Conservation (phyloP, 2,797 vertebrate species). For the Rhinoraja longicauda region DNA sequence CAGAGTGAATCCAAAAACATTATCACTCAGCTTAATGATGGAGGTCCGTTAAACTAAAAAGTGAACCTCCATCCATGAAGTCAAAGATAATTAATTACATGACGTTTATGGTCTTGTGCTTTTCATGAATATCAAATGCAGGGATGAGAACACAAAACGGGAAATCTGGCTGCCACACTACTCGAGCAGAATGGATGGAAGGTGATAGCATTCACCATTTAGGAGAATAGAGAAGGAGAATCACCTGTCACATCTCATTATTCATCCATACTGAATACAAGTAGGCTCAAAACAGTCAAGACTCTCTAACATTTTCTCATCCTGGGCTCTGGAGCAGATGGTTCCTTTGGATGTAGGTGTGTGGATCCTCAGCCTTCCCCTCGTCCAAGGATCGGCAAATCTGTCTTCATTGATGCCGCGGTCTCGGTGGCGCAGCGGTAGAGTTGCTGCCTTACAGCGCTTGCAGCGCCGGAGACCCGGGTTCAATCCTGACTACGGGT, state of each 20-base stretch:
- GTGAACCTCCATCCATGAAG: not conserved
- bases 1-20: not conserved
- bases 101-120: not conserved
- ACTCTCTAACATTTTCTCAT: not conserved
- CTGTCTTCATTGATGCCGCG: too few relatives aligned
- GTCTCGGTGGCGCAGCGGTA: too few relatives aligned
- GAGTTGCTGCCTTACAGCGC: too few relatives aligned
- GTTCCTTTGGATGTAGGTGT: too few relatives aligned
- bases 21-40: constrained; percentile 16
- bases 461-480: too few relatives aligned
- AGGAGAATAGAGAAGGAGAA: not conserved
- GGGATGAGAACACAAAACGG: not conserved
- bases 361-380: too few relatives aligned
- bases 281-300: not conserved
- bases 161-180: not conserved
- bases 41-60: constrained; percentile 15
- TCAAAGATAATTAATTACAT: not conserved
- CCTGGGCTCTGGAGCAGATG: not conserved
- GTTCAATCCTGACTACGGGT: too few relatives aligned
- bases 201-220: not conserved
- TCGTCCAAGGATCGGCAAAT: too few relatives aligned
- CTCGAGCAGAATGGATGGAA: not conserved
- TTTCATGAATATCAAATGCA: not conserved
- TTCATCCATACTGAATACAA: not conserved
- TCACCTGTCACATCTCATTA: not conserved